Evolutionary conservation across 2,113 vertebrate genomes (phyloP).

Genomic region (Cynocephalus volans): DNA sequence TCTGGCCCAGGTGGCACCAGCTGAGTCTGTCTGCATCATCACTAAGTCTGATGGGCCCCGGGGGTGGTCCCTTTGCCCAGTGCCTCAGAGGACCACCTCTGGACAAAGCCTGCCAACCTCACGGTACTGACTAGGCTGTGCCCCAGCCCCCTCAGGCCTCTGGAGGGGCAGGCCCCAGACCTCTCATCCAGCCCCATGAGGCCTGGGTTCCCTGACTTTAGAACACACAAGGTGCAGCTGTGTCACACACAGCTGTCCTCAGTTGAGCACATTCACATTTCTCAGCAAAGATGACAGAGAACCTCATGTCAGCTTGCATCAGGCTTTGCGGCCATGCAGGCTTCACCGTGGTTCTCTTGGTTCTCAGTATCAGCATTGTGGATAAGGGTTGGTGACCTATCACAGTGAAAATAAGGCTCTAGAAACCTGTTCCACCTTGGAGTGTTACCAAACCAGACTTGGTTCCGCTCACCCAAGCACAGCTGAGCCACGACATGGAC

Average conservation of each 20-base stretch:
- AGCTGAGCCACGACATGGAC: too few relatives aligned
- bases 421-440: neutral
- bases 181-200: too few relatives aligned
- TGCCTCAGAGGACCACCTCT: too few relatives aligned
- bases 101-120: accelerated
- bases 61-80: neutral
- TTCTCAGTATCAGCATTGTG: neutral
- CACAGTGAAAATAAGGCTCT: neutral
- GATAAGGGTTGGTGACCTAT: too few relatives aligned
- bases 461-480: too few relatives aligned
- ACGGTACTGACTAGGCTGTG: accelerated
- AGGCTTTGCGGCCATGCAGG: accelerated
- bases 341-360: accelerated
- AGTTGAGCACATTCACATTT: accelerated
- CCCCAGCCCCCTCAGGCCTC: neutral
- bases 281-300: neutral
- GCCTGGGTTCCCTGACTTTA: accelerated
- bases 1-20: neutral
- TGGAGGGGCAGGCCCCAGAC: accelerated
- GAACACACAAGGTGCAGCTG: accelerated
- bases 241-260: neutral
- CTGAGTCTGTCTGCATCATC: neutral
- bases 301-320: accelerated
- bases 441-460: too few relatives aligned
- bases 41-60: neutral